Evolutionary conservation across 2,888 invertebrate species (phyloP).

Genomic region (Cryptus armator): DNA sequence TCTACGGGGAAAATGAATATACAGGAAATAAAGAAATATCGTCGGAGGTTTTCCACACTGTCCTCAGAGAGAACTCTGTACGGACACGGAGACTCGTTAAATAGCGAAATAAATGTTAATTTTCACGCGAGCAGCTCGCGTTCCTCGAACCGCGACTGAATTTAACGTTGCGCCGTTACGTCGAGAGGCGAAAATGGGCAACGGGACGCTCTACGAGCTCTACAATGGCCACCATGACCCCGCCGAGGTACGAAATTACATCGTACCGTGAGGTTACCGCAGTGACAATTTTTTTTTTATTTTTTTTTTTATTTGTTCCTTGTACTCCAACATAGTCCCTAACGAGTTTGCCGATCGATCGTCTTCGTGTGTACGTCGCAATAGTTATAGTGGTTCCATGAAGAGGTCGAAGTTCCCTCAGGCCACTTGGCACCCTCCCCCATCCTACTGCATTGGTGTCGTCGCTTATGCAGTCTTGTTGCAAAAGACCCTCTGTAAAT

Average conservation of each 20-base stretch:
- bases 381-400: not conserved
- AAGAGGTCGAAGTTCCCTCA: slow-evolving; percentile 29
- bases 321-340: slow-evolving; percentile 21
- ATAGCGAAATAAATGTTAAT: slow-evolving; percentile 49
- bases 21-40: slow-evolving; percentile 49
- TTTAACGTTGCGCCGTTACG: not conserved
- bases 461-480: slow-evolving; percentile 4
- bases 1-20: slow-evolving; percentile 31
- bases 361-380: not conserved
- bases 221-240: not conserved
- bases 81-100: slow-evolving; percentile 4
- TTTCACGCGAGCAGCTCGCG: not conserved
- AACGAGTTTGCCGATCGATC: slow-evolving; percentile 63
- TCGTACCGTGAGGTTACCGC: not conserved
- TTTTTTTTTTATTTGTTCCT: slow-evolving; percentile 11
- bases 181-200: slow-evolving; percentile 10
- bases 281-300: not conserved
- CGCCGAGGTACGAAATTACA: not conserved
- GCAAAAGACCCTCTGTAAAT: slow-evolving; percentile 22
- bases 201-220: not conserved
- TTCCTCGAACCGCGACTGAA: not conserved
- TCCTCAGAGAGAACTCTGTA: not conserved
- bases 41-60: slow-evolving; percentile 5
- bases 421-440: not conserved
- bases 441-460: slow-evolving; percentile 5